phyloP scores from a whole-genome alignment of 2,888 invertebrate species.

The Scaeva pyrastri region DNA sequence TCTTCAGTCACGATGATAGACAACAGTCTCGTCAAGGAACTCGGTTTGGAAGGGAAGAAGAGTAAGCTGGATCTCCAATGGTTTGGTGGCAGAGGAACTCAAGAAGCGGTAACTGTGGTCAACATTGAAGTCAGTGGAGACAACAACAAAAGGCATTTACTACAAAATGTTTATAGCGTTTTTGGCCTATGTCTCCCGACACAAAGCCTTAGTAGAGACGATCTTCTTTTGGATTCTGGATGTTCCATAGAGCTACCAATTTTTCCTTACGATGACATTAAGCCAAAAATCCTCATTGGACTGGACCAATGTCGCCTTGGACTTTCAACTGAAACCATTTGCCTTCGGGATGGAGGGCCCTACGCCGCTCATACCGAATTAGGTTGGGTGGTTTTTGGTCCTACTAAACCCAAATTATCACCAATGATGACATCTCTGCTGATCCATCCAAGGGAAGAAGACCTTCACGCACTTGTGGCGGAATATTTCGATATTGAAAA shows the following conservation, averaged over 20 bases:
- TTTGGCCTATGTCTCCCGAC: slow-evolving; percentile 15
- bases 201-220: slow-evolving; percentile 36
- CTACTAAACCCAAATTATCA: not conserved
- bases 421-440: slow-evolving; percentile 23
- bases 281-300: slow-evolving; percentile 46
- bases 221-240: slow-evolving; percentile 17
- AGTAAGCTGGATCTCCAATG: slow-evolving; percentile 51
- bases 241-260: slow-evolving; percentile 15
- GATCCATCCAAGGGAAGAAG: slow-evolving; percentile 22
- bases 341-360: slow-evolving; percentile 35
- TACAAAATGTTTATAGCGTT: slow-evolving; percentile 23
- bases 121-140: slow-evolving; percentile 59
- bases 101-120: slow-evolving; percentile 52
- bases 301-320: slow-evolving; percentile 53
- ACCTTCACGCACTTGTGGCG: slow-evolving; percentile 20
- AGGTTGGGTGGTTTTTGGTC: slow-evolving; percentile 66
- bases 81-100: slow-evolving; percentile 50
- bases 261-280: slow-evolving; percentile 29
- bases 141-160: not conserved
- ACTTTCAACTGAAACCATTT: slow-evolving; percentile 16
- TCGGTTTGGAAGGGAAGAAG: slow-evolving; percentile 49
- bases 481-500: no score
- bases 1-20: slow-evolving; percentile 67
- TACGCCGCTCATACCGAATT: slow-evolving; percentile 65
- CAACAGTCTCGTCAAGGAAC: slow-evolving; percentile 32